phyloP scores from a whole-genome alignment of 2,797 vertebrate species.

The Taenioides sp. region DNA sequence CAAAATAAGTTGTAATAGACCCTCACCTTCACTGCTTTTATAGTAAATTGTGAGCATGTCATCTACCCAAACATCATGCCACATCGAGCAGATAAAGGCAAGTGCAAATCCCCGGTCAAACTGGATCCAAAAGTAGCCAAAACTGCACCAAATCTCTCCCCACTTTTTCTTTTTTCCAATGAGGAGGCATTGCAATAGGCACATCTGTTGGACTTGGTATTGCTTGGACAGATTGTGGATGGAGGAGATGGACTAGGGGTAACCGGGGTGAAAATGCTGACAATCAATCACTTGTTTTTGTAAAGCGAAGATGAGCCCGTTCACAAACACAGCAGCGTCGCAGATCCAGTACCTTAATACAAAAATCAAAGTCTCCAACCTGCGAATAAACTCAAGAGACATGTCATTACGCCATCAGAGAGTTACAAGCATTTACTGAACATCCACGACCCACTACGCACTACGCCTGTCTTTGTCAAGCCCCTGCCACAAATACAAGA shows the following conservation, averaged over 20 bases:
- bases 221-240: conserved; percentile 73
- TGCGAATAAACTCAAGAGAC: conserved; percentile 61
- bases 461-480: conserved; percentile 54
- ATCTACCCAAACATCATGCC: conserved; percentile 62
- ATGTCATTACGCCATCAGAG: conserved; percentile 62
- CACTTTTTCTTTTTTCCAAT: conserved; percentile 59
- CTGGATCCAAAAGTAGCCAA: conserved; percentile 53
- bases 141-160: conserved; percentile 55
- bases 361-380: conserved; percentile 63
- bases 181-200: conserved; percentile 72
- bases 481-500: conserved; percentile 67
- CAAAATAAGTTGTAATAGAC: conserved; percentile 62
- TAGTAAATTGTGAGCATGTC: conserved; percentile 52
- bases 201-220: conserved; percentile 79
- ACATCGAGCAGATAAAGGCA: conserved; percentile 68
- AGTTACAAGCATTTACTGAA: conserved; percentile 63
- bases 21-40: conserved; percentile 52
- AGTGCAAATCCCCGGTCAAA: conserved; percentile 62
- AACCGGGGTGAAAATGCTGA: conserved; percentile 46
- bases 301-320: conserved; percentile 46
- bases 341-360: conserved; percentile 74
- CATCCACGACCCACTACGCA: conserved; percentile 43
- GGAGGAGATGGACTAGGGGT: conserved; percentile 42
- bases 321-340: conserved; percentile 38
- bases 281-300: conserved; percentile 50